A percentile compares a stretch with the other conserved stretches of the same genome.
phyloP scores from a whole-genome alignment of 2,888 invertebrate species.

The Conchocele bisecta region DNA sequence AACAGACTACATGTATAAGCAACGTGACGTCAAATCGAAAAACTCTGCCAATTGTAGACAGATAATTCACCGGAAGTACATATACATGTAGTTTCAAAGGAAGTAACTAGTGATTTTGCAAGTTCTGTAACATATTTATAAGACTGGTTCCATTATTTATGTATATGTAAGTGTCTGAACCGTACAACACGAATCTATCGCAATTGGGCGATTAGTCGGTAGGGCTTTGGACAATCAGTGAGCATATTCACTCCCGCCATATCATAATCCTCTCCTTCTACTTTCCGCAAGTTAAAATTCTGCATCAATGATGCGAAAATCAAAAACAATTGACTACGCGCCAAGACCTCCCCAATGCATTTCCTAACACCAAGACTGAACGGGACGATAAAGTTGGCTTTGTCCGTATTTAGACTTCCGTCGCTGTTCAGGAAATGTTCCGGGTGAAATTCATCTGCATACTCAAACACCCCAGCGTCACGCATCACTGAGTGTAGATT shows the following conservation, averaged over 20 bases:
- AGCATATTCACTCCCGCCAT: not conserved
- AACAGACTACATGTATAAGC: too few relatives aligned
- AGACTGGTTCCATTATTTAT: too few relatives aligned
- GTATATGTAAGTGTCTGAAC: too few relatives aligned
- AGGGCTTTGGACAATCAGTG: slow-evolving; percentile 8
- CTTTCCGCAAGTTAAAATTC: not conserved
- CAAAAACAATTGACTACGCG: not conserved
- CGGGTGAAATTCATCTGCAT: not conserved
- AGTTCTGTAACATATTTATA: too few relatives aligned
- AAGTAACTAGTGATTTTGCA: too few relatives aligned
- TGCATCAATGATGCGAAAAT: not conserved
- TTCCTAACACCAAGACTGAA: not conserved
- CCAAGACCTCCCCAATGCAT: not conserved
- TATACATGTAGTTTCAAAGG: too few relatives aligned
- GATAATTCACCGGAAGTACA: too few relatives aligned
- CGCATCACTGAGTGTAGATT: not conserved
- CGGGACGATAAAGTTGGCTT: not conserved
- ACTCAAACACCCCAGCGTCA: not conserved
- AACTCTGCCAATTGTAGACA: too few relatives aligned
- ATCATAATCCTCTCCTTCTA: slow-evolving; percentile 2
- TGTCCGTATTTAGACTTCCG: not conserved
- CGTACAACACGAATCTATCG: too few relatives aligned
- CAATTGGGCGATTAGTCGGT: not conserved
- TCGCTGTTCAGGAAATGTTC: not conserved
- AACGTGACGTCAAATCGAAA: too few relatives aligned